These are phyloP conservation scores for Prionchulus punctatus DNA, from an alignment of 2,888 invertebrate genomes.

Conservation along the genomic window DNA sequence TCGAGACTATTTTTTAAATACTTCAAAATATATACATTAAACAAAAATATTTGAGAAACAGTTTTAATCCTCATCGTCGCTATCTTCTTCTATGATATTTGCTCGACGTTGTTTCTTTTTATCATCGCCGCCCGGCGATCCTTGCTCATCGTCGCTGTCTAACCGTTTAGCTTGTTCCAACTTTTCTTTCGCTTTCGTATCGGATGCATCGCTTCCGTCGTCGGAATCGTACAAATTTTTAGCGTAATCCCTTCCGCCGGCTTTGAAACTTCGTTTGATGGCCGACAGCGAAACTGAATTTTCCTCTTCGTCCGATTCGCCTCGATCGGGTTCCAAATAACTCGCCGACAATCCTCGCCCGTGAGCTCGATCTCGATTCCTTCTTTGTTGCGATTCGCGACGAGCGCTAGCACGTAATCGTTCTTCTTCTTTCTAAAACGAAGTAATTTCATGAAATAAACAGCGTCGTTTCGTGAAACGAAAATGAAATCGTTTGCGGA, in stretches of 20 bases:
- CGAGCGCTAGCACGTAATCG: constrained; percentile 72
- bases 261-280: constrained; percentile 81
- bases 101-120: background rate
- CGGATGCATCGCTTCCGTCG: background rate
- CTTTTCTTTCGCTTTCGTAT: background rate
- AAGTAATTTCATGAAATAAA: no score
- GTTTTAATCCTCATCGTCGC: background rate
- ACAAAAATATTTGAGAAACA: no score
- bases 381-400: constrained; percentile 47
- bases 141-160: constrained; percentile 16
- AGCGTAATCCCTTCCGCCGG: background rate
- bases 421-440: constrained; percentile 76
- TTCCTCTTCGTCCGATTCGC: constrained; percentile 64
- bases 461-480: background rate
- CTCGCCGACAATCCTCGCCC: constrained; percentile 36
- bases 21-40: no score
- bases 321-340: constrained; percentile 45
- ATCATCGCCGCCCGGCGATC: background rate
- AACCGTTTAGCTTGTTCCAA: constrained; percentile 8
- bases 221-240: constrained; percentile 1
- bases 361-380: constrained; percentile 41
- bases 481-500: background rate
- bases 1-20: no score
- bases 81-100: background rate
- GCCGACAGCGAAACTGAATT: constrained; percentile 77